phyloP scores from a whole-genome alignment of 2,797 vertebrate species.

The Artibeus jamaicensis region DNA sequence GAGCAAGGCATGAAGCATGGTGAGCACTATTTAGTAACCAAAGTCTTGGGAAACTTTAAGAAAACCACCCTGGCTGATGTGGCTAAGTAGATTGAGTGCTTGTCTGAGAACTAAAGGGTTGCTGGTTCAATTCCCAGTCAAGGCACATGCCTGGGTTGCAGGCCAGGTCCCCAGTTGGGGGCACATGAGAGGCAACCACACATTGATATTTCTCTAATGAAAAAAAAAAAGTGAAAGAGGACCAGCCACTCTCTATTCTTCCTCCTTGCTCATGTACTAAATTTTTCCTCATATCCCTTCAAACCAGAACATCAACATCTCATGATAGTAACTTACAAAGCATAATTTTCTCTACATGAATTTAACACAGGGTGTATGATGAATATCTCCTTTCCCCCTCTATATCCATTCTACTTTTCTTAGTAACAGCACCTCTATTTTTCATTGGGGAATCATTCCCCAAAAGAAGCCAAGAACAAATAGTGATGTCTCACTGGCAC shows the following conservation, averaged over 20 bases:
- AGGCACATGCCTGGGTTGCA: too few relatives aligned
- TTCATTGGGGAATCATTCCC: background rate
- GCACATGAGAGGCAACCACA: too few relatives aligned
- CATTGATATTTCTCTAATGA: too few relatives aligned
- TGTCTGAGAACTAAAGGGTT: too few relatives aligned
- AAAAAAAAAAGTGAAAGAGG: background rate
- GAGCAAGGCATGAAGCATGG: rapidly evolving
- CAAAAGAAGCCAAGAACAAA: background rate
- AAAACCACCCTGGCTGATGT: background rate
- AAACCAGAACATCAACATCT: background rate
- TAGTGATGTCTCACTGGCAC: background rate
- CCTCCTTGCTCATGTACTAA: background rate
- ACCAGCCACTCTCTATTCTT: background rate
- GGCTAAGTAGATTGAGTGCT: too few relatives aligned
- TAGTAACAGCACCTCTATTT: background rate
- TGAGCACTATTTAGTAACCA: background rate
- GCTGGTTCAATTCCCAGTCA: too few relatives aligned
- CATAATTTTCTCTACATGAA: background rate
- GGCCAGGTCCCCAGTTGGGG: too few relatives aligned
- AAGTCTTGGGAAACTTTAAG: background rate
- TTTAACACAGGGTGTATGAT: background rate
- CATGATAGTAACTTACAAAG: background rate
- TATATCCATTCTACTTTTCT: too few relatives aligned
- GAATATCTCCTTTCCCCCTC: background rate
- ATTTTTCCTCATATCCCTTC: background rate